Conservation (phyloP, 1,140 invertebrate genomes). For the Drosophila aff. region DNA sequence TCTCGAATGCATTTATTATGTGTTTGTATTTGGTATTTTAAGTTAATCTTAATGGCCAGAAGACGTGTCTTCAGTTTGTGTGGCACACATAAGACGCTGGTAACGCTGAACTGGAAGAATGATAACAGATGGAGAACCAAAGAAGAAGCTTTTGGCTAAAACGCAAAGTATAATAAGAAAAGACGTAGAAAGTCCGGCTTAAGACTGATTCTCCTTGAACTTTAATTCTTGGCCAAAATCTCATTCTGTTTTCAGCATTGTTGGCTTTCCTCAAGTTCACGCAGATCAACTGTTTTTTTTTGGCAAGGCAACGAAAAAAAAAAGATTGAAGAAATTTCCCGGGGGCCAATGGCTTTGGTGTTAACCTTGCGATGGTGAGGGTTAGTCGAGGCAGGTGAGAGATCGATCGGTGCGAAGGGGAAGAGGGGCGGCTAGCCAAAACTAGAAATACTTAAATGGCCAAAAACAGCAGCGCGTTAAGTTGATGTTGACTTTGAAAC, state of each 20-base stretch:
- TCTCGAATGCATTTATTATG: slow-evolving; percentile 21
- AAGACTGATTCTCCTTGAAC: slow-evolving; percentile 7
- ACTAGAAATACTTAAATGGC: slow-evolving; percentile 76
- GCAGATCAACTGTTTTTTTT: slow-evolving; percentile 18
- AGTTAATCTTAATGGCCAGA: slow-evolving; percentile 26
- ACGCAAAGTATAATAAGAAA: not conserved
- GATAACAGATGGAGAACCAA: not conserved
- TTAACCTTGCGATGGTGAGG: slow-evolving; percentile 31
- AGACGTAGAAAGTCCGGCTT: not conserved
- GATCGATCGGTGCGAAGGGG: slow-evolving; percentile 3
- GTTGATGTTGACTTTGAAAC: slow-evolving; percentile 73
- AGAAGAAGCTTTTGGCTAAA: not conserved
- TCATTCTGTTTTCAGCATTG: not conserved
- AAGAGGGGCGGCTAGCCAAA: slow-evolving; percentile 37
- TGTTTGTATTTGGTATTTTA: slow-evolving; percentile 38
- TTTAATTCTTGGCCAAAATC: not conserved
- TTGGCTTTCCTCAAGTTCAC: slow-evolving; percentile 27
- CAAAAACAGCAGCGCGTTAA: slow-evolving; percentile 62
- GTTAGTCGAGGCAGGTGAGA: slow-evolving; percentile 16
- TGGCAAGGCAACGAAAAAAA: slow-evolving; percentile 22
- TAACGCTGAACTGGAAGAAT: slow-evolving; percentile 7
- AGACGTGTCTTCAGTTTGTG: slow-evolving; percentile 29
- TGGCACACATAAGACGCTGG: slow-evolving; percentile 27
- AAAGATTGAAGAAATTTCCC: slow-evolving; percentile 38
- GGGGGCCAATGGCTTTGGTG: slow-evolving; percentile 22